phyloP scores from a whole-genome alignment of 2,888 invertebrate species.

The Lutraria lutraria region DNA sequence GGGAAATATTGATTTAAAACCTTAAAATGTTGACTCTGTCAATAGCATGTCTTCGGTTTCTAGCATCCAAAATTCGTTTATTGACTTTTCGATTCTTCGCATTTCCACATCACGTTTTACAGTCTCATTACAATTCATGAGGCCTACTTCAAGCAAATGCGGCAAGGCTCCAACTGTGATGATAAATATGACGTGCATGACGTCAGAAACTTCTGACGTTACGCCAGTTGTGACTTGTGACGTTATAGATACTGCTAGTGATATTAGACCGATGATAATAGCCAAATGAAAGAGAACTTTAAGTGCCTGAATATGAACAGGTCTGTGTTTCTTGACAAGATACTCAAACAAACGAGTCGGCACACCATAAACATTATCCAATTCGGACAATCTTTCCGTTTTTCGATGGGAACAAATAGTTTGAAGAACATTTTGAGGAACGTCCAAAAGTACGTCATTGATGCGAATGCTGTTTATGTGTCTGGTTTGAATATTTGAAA shows the following conservation, averaged over 20 bases:
- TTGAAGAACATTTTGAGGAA: conserved; percentile 47
- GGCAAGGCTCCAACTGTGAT: conserved; percentile 39
- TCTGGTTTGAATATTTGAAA: conserved; percentile 45
- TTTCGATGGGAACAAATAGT: not conserved
- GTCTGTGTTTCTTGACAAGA: conserved; percentile 33
- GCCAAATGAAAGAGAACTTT: conserved; percentile 19
- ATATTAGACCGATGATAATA: not conserved
- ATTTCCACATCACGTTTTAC: conserved; percentile 33
- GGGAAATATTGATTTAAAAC: not conserved
- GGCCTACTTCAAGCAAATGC: conserved; percentile 30
- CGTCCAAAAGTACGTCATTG: conserved; percentile 20
- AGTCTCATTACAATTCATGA: conserved; percentile 24
- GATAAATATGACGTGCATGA: conserved; percentile 46
- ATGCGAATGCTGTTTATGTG: conserved; percentile 36
- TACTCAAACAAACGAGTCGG: conserved; percentile 23
- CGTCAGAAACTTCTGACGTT: conserved; percentile 32
- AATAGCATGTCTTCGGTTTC: conserved; percentile 7
- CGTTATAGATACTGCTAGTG: conserved; percentile 22
- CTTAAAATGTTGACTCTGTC: not conserved
- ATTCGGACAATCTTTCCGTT: not conserved
- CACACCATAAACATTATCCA: conserved; percentile 27
- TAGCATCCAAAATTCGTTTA: conserved; percentile 25
- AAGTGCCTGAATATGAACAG: conserved; percentile 31
- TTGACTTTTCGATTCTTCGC: conserved; percentile 32
- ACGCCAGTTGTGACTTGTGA: not conserved